Base-by-base conservation (phyloP, 2,113 vertebrate species). In the Phylloscopus whistleri region DNA sequence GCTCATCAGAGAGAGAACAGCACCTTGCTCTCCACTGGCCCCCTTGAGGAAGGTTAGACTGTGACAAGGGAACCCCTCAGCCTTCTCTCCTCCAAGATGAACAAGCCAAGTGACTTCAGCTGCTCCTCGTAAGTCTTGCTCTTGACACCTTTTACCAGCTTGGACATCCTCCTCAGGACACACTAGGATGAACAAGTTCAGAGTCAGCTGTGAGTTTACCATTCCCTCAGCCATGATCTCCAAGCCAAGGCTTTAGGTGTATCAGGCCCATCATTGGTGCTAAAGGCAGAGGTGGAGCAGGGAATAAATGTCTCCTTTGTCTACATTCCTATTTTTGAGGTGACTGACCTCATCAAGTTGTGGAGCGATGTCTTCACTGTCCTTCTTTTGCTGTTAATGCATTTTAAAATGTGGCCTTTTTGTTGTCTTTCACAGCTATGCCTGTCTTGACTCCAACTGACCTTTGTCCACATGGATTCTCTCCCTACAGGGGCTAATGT, bases 1-100 rank as follows among this genome's bases (percentile, higher is more conserved):
- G 11, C 10, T 66, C 44, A 84, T 44, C 26, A 26, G 21, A 19
- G 27, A 48, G 31, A 46, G 18, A 44, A 15, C 10, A 46, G 3
- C 55, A 53, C 1, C 3, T 85, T 0, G 0, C 4, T 8, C 14
- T 41, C 30, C 0, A 1, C 48, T 68, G 48, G 2, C 3, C 4
- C 1, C 41, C 11, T 16, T 41, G 30, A 72, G 13, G 43, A 56
- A 64, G 18, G 26, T 56, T 49, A 15, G 16, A 30, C 41, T 49
- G 20, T 30, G n/a, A 56, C 59, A 30, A 64, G 49, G 26, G 21
- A 31, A 35, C 11, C 14, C 14, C 35, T 88, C 49, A 43, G 14
- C 30, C 41, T 43, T 49, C 58, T 41, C 35, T 56, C 26, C 13
- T 49, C 16, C 49, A 35, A 35, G 67, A 55, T 35, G 20, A 56